Conservation (phyloP, 2,113 vertebrate genomes). For the Xiphophorus hellerii region DNA sequence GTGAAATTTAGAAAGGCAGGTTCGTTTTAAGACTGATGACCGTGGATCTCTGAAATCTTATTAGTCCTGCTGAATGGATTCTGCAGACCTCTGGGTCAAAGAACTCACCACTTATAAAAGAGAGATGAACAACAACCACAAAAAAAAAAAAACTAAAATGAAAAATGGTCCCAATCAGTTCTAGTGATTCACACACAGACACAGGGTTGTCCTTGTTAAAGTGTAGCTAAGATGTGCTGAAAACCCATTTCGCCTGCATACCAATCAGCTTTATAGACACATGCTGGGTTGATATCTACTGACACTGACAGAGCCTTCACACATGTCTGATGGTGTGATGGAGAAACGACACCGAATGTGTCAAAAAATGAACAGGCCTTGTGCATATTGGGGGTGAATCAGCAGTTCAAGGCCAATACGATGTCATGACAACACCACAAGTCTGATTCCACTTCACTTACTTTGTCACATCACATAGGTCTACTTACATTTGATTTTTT, state of each 20-base stretch:
- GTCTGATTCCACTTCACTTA: conserved; percentile 9
- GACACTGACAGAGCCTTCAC: conserved; percentile 45
- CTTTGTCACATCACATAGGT: neutral
- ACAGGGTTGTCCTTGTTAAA: neutral
- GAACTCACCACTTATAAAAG: conserved; percentile 50
- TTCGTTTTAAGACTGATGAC: conserved; percentile 71
- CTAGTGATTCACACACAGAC: neutral
- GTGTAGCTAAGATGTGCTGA: neutral
- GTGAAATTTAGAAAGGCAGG: conserved; percentile 57
- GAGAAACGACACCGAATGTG: conserved; percentile 30
- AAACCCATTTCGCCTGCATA: conserved; percentile 1
- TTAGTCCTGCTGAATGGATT: conserved; percentile 65
- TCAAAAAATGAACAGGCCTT: conserved; percentile 29
- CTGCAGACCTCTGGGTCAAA: conserved; percentile 46
- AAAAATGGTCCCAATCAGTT: neutral
- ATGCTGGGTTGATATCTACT: conserved; percentile 31
- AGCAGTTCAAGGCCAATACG: conserved; percentile 31
- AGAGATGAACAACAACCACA: conserved; percentile 4
- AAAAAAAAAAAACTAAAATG: conserved; percentile 19
- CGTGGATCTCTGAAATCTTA: conserved; percentile 60
- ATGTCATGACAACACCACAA: neutral
- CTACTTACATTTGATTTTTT: neutral
- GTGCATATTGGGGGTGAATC: neutral
- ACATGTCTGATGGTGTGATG: conserved; percentile 32
- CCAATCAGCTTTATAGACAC: conserved; percentile 3